A percentile compares a stretch with the other conserved stretches of the same genome.
phyloP scores from a whole-genome alignment of 1,140 invertebrate genomes.

The Dufourea novaeangliae region DNA sequence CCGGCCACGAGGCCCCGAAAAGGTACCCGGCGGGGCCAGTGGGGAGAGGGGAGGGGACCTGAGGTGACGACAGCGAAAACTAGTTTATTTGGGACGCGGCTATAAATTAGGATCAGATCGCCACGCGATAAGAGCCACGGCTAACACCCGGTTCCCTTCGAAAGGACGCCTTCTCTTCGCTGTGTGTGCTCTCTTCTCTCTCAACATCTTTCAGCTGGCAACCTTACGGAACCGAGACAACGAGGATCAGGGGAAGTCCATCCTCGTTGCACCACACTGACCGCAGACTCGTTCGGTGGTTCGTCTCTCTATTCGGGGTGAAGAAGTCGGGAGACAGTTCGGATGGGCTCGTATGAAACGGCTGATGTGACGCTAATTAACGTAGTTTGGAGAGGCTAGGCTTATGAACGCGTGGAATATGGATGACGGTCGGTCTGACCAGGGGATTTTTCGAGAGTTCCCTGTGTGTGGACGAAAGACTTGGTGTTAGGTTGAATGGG shows the following conservation, averaged over 20 bases:
- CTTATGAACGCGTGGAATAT: not conserved
- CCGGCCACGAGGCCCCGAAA: constrained; percentile 47
- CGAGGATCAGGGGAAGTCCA: constrained; percentile 25
- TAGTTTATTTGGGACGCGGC: constrained; percentile 82
- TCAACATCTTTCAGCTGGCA: constrained; percentile 44
- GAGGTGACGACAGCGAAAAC: constrained; percentile 82
- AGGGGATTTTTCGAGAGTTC: too few relatives aligned
- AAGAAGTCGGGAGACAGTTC: constrained; percentile 33
- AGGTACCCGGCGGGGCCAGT: constrained; percentile 9
- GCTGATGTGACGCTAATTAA: constrained; percentile 29
- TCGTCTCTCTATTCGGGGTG: constrained; percentile 24
- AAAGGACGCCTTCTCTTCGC: constrained; percentile 72
- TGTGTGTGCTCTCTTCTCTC: constrained; percentile 25
- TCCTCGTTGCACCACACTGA: constrained; percentile 25
- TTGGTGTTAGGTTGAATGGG: not conserved
- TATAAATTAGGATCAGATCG: constrained; percentile 83
- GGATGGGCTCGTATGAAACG: not conserved
- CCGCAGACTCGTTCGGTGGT: not conserved
- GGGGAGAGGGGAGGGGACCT: constrained; percentile 51
- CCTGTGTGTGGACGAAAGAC: not conserved
- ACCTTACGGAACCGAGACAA: constrained; percentile 45
- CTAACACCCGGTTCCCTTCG: constrained; percentile 80
- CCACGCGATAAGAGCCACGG: constrained; percentile 80
- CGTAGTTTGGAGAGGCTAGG: not conserved
- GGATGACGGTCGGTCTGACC: not conserved